Evolutionary conservation across 1,140 invertebrate genomes (phyloP), one percentile per base, ranked within the genome.

Genomic region (Hypothenemus hampei): DNA sequence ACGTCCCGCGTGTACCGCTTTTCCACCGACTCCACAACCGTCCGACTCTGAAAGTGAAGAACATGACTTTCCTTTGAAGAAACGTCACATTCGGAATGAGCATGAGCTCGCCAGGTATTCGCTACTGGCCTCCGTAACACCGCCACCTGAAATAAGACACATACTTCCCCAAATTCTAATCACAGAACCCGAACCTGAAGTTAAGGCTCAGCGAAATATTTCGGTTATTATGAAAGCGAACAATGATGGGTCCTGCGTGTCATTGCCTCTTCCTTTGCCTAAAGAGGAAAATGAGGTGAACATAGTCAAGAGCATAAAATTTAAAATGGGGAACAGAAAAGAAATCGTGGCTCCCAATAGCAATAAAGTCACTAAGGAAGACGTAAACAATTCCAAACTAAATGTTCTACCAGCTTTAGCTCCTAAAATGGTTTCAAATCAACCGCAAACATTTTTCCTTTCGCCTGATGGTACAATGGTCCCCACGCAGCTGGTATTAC

Each of bases 211-310:
- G 31, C 61, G 63, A 49, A 74, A 75, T 2, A 78, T 79, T 2
- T 83, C 83, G 16, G 89, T 92, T 48, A 91, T 91, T 57, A 89
- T 89, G 84, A 79, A 79, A 48, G 87, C 84, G 0, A 83, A 86
- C 64, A 82, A 83, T 46, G 83, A 86, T 63, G 87, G 87, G 23
- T 81, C 81, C 24, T 86, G 79, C 71, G 81, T 75, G 47, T 79
- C 80, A 44, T 76, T 77, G 52, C 61, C 60, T 7, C 40, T 49
- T 10, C 22, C 49, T 63, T 22, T 53, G 35, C 15, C 24, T 22
- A 66, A 57, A 55, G 69, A 65, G 63, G 72, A 78, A 22, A n/a
- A 23, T 26, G 66, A 75, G 15, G 70, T 73, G 59, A 87, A 88
- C 68, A 80, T 88, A 16, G 69, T 87, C 26, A 86, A 84, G 67